These are phyloP conservation scores for Halichondria panicea DNA, from an alignment of 37 sponge, comb jelly and placozoan genomes.

Conservation along the genomic window DNA sequence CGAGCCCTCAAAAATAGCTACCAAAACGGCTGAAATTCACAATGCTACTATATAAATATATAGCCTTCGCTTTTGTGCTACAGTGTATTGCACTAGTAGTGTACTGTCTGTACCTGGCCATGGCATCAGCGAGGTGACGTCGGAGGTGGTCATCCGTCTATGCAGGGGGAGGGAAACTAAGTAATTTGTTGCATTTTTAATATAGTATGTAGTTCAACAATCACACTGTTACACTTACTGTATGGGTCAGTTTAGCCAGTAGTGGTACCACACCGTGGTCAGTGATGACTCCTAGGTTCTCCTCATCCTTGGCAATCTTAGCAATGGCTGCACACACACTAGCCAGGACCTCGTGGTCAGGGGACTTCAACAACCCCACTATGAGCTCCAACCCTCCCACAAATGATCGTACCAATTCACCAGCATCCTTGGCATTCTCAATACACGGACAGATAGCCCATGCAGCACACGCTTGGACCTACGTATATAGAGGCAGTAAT, in stretches of 20 bases:
- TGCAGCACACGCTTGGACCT: constrained; percentile 96
- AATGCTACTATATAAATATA: no score
- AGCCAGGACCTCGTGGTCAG: constrained; percentile 87
- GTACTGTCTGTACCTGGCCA: constrained; percentile 75
- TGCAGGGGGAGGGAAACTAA: no score
- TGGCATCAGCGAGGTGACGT: constrained; percentile 92
- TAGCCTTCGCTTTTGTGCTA: no score
- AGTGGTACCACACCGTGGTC: constrained; percentile 98
- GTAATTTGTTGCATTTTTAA: no score
- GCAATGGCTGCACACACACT: constrained; percentile 96
- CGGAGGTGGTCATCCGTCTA: constrained; percentile 87
- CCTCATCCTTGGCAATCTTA: constrained; percentile 97
- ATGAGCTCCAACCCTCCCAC: constrained; percentile 99
- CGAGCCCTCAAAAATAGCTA: no score
- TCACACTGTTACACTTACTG: no score
- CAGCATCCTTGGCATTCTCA: constrained; percentile 97
- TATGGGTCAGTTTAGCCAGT: constrained; percentile 84
- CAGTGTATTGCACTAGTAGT: not conserved
- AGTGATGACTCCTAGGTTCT: constrained; percentile 98
- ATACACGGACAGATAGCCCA: constrained; percentile 99
- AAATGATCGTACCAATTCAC: constrained; percentile 96
- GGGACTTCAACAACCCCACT: constrained; percentile 93
- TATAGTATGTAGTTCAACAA: no score
- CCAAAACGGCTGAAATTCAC: no score
- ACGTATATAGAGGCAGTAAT: not conserved